These are phyloP conservation scores for Pseudochaenichthys georgianus DNA, from an alignment of 2,797 vertebrate genomes.

Conservation along the genomic window DNA sequence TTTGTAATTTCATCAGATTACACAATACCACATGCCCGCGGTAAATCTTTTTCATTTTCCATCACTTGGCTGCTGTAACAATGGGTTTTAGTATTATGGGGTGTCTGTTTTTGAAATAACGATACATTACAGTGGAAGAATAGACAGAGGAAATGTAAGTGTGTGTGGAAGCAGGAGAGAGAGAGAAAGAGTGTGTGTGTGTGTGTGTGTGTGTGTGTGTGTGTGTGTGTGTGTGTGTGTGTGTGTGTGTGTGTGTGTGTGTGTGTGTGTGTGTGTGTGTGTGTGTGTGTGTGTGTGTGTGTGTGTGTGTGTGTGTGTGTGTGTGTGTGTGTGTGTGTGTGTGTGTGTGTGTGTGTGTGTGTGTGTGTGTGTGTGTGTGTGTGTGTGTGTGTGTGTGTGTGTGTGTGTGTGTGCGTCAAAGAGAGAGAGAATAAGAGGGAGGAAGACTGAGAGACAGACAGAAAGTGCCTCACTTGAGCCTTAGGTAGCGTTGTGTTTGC, in stretches of 20 bases:
- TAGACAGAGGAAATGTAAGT: conserved; percentile 44
- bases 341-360: conserved; percentile 48
- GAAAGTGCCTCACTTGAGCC: conserved; percentile 62
- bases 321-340: conserved; percentile 42
- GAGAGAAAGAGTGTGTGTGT: conserved; percentile 16
- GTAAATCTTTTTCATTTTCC: conserved; percentile 44
- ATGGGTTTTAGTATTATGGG: conserved; percentile 43
- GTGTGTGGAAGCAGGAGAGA: conserved; percentile 35
- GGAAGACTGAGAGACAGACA: conserved; percentile 31
- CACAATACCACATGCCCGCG: conserved; percentile 27
- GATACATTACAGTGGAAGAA: conserved; percentile 56
- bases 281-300: conserved; percentile 42
- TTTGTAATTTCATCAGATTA: conserved; percentile 53
- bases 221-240: conserved; percentile 48
- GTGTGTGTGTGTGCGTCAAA: conserved; percentile 44
- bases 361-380: conserved; percentile 42
- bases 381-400: conserved; percentile 45
- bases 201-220: conserved; percentile 42
- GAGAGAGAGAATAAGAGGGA: conserved; percentile 17
- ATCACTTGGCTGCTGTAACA: conserved; percentile 45
- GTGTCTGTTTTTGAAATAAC: conserved; percentile 65
- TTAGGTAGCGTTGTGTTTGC: conserved; percentile 61
- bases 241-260: conserved; percentile 42
- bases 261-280: conserved; percentile 48
- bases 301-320: conserved; percentile 48